Evolutionary conservation across 1,140 invertebrate genomes (phyloP), one percentile per base, ranked within the genome.

Genomic region (Frieseomelitta varia): DNA sequence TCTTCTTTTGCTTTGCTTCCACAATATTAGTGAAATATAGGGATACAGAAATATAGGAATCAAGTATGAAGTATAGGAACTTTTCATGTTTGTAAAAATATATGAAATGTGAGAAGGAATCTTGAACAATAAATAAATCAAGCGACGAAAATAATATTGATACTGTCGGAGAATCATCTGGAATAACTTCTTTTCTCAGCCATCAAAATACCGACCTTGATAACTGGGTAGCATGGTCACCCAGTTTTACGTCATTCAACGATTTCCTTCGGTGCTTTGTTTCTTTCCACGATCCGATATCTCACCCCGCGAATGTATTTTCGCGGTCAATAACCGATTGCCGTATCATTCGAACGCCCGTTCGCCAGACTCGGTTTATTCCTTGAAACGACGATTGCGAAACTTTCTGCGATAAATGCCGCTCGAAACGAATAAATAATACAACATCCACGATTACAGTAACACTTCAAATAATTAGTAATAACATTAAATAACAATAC

Each of bases 241-340:
- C 47, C 72, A 82, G 77, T 88, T 85, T 76, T 78, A 67, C 78
- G 78, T 78, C 74, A 85, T 11, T 79, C 80, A 27, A 24, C 56
- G 34, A 73, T 47, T 72, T 67, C 47, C 65, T 67, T 53, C 75
- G 75, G 65, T 30, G 4, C 83, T 19, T 85, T 80, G 75, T 74
- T 83, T 81, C 55, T 86, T 79, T 89, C 69, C 63, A 73, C 72
- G 15, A 73, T 15, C 19, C 74, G 30, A 27, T 81, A 85, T 87
- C 76, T 34, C 73, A n/a, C 39, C 39, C 19, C 55, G 78, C 61
- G 69, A 88, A 55, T 47, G 76, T 24, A 75, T 81, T 86, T 90
- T 87, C 77, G 88, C 81, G 88, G 91, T 92, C 90, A 92, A 92
- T 89, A 92, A 92, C 91, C 91, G 91, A 92, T 92, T 91, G 86